A percentile compares a stretch with the other conserved stretches of the same genome.
phyloP scores from a whole-genome alignment of 2,113 vertebrate species.

The Pandion haliaetus region DNA sequence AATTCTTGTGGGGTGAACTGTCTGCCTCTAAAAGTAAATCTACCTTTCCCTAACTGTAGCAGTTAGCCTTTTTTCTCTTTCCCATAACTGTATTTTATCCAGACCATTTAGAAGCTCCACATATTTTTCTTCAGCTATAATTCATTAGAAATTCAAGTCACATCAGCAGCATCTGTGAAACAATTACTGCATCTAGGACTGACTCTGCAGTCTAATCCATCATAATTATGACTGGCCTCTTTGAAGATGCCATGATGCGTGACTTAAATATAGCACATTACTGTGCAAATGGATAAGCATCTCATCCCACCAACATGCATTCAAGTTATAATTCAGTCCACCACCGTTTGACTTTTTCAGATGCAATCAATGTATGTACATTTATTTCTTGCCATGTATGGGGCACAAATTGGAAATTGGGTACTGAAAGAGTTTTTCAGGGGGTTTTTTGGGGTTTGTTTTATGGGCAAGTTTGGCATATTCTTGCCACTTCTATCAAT shows the following conservation, averaged over 20 bases:
- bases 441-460: background rate
- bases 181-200: constrained; percentile 78
- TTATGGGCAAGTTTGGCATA: background rate
- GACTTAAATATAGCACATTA: constrained; percentile 78
- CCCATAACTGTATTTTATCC: constrained; percentile 10
- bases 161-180: constrained; percentile 85
- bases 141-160: constrained; percentile 83
- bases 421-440: background rate
- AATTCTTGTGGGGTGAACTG: background rate
- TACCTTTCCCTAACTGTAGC: background rate
- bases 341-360: constrained; percentile 36
- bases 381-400: background rate
- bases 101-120: background rate
- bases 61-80: background rate
- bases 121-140: constrained; percentile 48
- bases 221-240: constrained; percentile 84
- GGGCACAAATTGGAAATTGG: constrained; percentile 13
- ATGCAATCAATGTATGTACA: background rate
- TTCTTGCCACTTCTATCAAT: background rate
- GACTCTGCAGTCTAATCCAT: constrained; percentile 87
- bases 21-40: background rate
- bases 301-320: constrained; percentile 62
- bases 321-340: constrained; percentile 52
- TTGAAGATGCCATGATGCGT: constrained; percentile 76
- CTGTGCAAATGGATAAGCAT: constrained; percentile 70